Conservation (phyloP, 2,888 invertebrate genomes). For the Phyto melanocephala region DNA sequence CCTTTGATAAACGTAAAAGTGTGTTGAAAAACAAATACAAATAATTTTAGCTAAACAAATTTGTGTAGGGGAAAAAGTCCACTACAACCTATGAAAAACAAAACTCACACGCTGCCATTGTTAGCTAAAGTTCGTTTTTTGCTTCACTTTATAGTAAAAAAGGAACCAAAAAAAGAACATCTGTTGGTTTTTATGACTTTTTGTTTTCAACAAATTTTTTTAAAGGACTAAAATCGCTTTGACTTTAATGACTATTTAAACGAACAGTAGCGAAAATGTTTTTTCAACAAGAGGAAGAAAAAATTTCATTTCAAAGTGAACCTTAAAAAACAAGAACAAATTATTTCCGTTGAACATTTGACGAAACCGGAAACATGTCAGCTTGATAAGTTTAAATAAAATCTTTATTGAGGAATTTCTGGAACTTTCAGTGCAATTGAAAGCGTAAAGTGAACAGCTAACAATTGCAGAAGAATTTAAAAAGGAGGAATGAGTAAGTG, state of each 20-base stretch:
- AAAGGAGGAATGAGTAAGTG: too few relatives aligned
- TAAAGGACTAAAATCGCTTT: background rate
- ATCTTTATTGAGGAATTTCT: background rate
- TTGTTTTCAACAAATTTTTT: background rate
- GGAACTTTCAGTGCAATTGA: background rate
- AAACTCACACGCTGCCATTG: too few relatives aligned
- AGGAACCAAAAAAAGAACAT: background rate
- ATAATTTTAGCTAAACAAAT: too few relatives aligned
- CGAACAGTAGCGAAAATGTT: background rate
- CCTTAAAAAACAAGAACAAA: background rate
- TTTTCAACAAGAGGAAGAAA: background rate
- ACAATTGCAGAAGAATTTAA: too few relatives aligned
- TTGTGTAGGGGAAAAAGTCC: too few relatives aligned
- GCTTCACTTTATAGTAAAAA: background rate
- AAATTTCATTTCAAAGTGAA: background rate
- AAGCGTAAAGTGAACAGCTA: background rate
- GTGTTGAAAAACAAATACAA: too few relatives aligned
- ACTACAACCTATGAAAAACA: too few relatives aligned
- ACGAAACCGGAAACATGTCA: slow-evolving; percentile 4
- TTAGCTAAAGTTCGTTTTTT: too few relatives aligned
- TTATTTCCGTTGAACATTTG: background rate
- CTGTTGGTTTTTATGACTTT: background rate
- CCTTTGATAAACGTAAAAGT: too few relatives aligned
- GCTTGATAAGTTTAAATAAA: background rate
- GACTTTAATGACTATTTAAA: background rate